phyloP scores from a whole-genome alignment of 2,797 vertebrate genomes.

The Anguilla megastoma region DNA sequence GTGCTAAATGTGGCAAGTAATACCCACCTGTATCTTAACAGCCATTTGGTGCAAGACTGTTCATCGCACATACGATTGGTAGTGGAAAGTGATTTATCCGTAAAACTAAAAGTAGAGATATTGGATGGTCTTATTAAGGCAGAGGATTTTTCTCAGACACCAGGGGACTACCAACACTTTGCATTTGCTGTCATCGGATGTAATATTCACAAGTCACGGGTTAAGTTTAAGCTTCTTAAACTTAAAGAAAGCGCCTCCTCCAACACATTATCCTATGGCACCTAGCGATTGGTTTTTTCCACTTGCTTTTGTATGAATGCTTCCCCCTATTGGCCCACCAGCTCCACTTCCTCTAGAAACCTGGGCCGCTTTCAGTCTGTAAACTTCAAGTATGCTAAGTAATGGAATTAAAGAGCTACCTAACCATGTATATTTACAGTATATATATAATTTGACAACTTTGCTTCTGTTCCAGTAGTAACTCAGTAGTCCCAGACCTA shows the following conservation, averaged over 20 bases:
- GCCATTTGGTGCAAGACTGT: not conserved
- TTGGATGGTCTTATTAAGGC: not conserved
- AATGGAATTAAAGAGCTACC: no score
- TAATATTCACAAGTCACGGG: not conserved
- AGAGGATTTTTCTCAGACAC: not conserved
- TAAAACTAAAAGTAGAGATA: not conserved
- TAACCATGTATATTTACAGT: no score
- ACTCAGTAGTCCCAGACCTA: not conserved
- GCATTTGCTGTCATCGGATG: not conserved
- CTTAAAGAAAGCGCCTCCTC: not conserved
- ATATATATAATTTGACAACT: no score
- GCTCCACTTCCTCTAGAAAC: not conserved
- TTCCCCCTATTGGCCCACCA: not conserved
- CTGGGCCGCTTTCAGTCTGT: not conserved
- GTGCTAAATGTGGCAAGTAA: not conserved
- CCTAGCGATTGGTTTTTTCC: not conserved
- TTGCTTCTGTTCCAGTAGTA: not conserved
- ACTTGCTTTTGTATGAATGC: not conserved
- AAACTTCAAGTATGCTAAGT: not conserved
- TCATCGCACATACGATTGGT: not conserved
- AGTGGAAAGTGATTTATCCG: not conserved
- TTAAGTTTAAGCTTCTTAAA: not conserved
- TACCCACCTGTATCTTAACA: not conserved
- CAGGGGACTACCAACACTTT: not conserved
- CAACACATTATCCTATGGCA: not conserved